Evolutionary conservation across 2,113 vertebrate species (phyloP).

Genomic region (Seriola rivoliana): DNA sequence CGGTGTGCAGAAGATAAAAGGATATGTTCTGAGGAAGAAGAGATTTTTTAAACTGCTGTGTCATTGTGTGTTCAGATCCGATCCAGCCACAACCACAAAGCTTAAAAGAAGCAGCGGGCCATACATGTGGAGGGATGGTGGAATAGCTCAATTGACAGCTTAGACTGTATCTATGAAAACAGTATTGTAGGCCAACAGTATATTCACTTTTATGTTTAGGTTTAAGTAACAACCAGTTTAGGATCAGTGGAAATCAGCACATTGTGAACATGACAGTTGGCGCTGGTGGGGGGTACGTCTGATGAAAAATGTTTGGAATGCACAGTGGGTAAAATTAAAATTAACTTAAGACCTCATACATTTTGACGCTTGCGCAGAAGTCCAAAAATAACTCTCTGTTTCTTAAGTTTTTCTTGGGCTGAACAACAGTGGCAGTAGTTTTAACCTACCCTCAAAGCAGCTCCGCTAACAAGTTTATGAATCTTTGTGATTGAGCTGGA

Average conservation of each 20-base stretch:
- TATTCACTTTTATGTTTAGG: too few species aligned
- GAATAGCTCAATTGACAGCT: too few species aligned
- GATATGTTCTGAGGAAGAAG: slow-evolving; percentile 21
- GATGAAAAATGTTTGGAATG: not conserved
- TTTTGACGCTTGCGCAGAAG: slow-evolving; percentile 13
- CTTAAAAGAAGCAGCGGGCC: not conserved
- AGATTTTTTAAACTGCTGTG: slow-evolving; percentile 53
- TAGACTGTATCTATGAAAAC: too few species aligned
- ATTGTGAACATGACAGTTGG: not conserved
- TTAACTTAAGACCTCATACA: slow-evolving; percentile 19
- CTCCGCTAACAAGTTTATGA: slow-evolving; percentile 14
- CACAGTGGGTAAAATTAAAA: not conserved
- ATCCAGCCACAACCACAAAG: not conserved
- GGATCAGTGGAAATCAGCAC: too few species aligned
- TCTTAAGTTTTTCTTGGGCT: not conserved
- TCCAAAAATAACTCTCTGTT: slow-evolving; percentile 10
- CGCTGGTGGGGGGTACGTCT: not conserved
- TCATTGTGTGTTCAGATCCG: slow-evolving; percentile 48
- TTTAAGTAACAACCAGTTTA: too few species aligned
- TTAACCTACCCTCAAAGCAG: slow-evolving; percentile 22
- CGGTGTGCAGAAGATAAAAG: slow-evolving; percentile 39
- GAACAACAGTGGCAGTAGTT: slow-evolving; percentile 4
- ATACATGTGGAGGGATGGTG: too few species aligned
- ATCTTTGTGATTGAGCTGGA: not conserved
- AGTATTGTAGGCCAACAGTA: too few species aligned